Percentiles rank a stretch among this genome's conserved stretches.
Conservation (phyloP, 2,888 invertebrate genomes). For the Lithodes maja region DNA sequence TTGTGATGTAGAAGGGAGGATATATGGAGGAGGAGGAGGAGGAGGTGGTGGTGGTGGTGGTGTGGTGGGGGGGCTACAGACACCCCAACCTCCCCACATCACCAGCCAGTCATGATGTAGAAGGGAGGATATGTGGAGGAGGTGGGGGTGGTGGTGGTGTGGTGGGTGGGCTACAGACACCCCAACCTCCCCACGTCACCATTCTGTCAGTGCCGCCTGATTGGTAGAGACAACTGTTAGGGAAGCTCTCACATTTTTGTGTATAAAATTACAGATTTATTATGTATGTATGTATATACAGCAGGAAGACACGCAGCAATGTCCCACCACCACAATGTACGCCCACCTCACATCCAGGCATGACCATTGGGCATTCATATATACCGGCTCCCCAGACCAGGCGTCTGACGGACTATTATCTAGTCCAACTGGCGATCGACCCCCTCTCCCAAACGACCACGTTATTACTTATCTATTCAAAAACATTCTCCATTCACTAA, state of each 20-base stretch:
- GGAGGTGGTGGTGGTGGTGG: background rate
- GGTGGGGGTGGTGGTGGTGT: background rate
- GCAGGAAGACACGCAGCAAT: too few species aligned
- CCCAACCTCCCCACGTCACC: background rate
- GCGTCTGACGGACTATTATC: too few species aligned
- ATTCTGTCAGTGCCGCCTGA: background rate
- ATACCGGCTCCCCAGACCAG: too few species aligned
- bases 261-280: too few species aligned
- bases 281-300: too few species aligned
- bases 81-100: background rate
- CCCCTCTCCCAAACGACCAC: too few species aligned
- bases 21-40: background rate
- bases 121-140: background rate
- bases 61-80: background rate
- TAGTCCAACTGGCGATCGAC: too few species aligned
- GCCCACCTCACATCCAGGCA: too few species aligned
- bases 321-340: too few species aligned
- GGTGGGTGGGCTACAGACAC: background rate
- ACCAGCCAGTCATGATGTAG: background rate
- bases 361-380: too few species aligned
- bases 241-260: background rate
- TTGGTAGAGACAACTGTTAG: background rate
- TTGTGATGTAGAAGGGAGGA: background rate
- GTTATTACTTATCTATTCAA: too few species aligned
- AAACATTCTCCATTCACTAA: too few species aligned